Conservation (phyloP, 2,797 vertebrate species). For the Gallinago stenura region DNA sequence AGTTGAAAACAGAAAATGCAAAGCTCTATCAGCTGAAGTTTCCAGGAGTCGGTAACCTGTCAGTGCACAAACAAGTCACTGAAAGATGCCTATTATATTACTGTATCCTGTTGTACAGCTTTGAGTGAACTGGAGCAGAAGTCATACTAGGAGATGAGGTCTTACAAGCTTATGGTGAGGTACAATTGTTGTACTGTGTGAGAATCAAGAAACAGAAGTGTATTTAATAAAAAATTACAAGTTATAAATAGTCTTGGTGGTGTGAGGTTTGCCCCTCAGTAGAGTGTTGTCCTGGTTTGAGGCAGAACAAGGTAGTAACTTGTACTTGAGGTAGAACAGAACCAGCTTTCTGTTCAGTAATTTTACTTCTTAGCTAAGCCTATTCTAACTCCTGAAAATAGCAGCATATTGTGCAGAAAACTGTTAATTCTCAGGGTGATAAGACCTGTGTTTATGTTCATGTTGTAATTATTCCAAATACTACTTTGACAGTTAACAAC, state of each 20-base stretch:
- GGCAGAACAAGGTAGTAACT: too few relatives aligned
- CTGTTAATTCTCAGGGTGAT: too few relatives aligned
- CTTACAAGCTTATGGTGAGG: fast-evolving
- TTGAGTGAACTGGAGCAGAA: neutral
- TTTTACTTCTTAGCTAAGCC: too few relatives aligned
- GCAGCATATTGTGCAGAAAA: too few relatives aligned
- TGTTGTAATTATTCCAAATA: neutral
- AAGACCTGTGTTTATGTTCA: neutral
- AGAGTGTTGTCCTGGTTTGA: too few relatives aligned
- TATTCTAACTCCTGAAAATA: too few relatives aligned
- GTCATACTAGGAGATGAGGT: neutral
- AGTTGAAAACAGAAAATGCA: neutral
- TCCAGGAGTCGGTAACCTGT: neutral
- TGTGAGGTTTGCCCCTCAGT: neutral
- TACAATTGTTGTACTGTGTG: neutral
- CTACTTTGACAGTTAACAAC: neutral
- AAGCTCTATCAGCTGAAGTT: neutral
- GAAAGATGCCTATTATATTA: neutral
- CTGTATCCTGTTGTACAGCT: neutral
- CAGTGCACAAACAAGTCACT: neutral
- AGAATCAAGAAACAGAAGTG: neutral
- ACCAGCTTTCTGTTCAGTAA: too few relatives aligned
- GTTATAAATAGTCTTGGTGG: neutral
- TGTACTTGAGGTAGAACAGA: too few relatives aligned
- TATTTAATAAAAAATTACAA: neutral